Evolutionary conservation across 1,140 invertebrate species (phyloP), one percentile per base, ranked within the genome.

Genomic region (Metaphire vulgaris): DNA sequence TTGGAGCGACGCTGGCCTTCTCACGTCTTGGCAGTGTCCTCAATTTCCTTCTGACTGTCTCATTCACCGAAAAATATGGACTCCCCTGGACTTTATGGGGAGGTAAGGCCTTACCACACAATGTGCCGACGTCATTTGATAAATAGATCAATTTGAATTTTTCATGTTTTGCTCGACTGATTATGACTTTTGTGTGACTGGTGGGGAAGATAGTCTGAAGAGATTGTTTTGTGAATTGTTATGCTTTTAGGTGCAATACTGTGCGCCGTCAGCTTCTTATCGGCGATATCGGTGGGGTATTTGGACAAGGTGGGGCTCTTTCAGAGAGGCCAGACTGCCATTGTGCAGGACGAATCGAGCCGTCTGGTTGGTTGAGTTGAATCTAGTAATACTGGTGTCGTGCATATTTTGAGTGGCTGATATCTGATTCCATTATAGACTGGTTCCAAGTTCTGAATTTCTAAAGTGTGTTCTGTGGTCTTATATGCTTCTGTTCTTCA

Each of bases 11-110:
- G 6, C 77, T 87, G 14, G 85, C 86, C 2, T 86, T 87, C 76
- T 87, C 86, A 16, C 75, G 86, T 26, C 81, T 87, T 41, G 86
- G 86, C 28, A 86, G 85, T 82, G 86, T 87, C 12, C 80, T 87
- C 15, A 87, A 87, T 80, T 87, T 87, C 76, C 83, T 87, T 34
- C 69, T 86, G 1, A 87, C 86, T 6, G 81, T 83, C 64, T 81
- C 76, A 28, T 85, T 87, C 81, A 80, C 81, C 68, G 78, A 82
- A 32, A 30, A 56, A 2, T 82, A 84, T 81, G 86, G 86, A 72
- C 76, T 87, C 14, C 75, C 34, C 6, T 82, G 82, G 82, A 87
- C 86, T 56, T 76, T 87, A 30, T 87, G 86, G 86, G 83, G 81
- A 80, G 86, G 86, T 87, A 79, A 77, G 78, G 79, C n/a, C n/a